A percentile compares a stretch with the other conserved stretches of the same genome.
Evolutionary conservation across 2,113 vertebrate genomes (phyloP).

Genomic region (Callopanchax toddi): DNA sequence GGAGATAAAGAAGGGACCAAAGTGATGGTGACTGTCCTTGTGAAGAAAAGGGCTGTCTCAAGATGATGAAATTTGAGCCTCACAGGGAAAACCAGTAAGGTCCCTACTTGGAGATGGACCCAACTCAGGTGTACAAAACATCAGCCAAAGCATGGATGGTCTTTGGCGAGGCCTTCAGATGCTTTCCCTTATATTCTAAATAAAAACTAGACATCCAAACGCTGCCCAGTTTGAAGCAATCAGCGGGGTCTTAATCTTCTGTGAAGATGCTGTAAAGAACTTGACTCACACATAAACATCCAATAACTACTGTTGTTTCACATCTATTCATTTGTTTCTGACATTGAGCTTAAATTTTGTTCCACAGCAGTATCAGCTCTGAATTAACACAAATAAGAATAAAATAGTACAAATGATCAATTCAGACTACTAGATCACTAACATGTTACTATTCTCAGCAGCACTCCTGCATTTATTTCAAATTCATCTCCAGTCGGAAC

Average conservation of each 20-base stretch:
- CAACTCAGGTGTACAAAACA: too few relatives aligned
- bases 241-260: too few relatives aligned
- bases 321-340: neutral
- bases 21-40: too few relatives aligned
- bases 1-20: neutral
- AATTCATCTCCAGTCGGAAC: neutral
- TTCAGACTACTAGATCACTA: neutral
- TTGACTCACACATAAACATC: neutral
- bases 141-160: too few relatives aligned
- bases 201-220: too few relatives aligned
- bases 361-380: neutral
- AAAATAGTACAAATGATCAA: neutral
- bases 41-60: too few relatives aligned
- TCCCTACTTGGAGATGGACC: too few relatives aligned
- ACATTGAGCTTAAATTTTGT: neutral
- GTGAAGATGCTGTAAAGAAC: neutral
- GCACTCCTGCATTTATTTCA: neutral
- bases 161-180: too few relatives aligned
- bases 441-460: neutral
- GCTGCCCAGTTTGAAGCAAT: too few relatives aligned
- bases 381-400: neutral
- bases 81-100: too few relatives aligned
- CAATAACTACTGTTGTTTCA: neutral
- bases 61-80: too few relatives aligned
- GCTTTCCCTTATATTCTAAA: too few relatives aligned